Evolutionary conservation across 2,113 vertebrate species (phyloP).

Genomic region (Chaetodon trifascialis): DNA sequence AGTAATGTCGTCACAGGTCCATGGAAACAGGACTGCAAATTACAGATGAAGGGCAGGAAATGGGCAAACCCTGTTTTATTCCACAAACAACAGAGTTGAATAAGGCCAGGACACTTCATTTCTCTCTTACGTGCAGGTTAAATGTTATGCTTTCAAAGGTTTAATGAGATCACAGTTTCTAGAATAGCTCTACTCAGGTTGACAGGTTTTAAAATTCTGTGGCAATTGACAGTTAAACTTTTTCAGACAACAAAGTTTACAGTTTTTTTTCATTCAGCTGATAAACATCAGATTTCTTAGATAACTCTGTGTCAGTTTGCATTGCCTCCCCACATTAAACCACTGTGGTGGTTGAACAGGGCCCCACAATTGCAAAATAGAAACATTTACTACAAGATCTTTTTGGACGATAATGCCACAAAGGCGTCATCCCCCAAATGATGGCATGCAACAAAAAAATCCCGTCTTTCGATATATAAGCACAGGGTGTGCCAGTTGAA

Average conservation of each 20-base stretch:
- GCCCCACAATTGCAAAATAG: constrained; percentile 30
- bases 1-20: background rate
- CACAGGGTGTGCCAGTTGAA: background rate
- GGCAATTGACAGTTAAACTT: background rate
- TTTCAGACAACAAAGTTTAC: background rate
- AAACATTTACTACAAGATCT: constrained; percentile 32
- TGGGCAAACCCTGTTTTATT: background rate
- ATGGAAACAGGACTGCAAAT: background rate
- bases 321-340: constrained; percentile 8
- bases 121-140: background rate
- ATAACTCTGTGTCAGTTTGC: constrained; percentile 1
- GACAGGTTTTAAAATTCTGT: background rate
- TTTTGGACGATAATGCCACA: background rate
- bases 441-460: constrained; percentile 18
- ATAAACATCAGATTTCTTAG: background rate
- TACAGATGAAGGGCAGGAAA: background rate
- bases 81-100: background rate
- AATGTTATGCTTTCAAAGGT: background rate
- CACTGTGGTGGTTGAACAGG: background rate
- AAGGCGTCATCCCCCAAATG: constrained; percentile 25
- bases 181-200: background rate
- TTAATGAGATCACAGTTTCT: background rate
- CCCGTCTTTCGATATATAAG: constrained; percentile 39
- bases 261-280: background rate
- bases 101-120: background rate